Evolutionary conservation across 2,797 vertebrate genomes (phyloP).

Genomic region (Hippopotamyrus pictus): DNA sequence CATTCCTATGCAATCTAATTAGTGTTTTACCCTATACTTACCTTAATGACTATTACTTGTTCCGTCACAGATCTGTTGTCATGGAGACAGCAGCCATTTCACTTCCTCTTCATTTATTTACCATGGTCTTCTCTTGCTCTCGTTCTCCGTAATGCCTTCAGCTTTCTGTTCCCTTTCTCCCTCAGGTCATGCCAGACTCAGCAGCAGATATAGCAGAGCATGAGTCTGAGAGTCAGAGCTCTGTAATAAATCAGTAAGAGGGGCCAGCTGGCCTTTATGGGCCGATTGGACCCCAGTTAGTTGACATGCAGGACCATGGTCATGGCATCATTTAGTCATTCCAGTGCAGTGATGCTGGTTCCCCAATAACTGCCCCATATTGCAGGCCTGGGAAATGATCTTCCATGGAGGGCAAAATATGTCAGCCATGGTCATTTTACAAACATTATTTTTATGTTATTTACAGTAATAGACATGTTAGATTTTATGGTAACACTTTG

Average conservation of each 20-base stretch:
- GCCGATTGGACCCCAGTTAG: background rate
- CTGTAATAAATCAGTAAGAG: background rate
- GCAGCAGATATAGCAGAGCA: background rate
- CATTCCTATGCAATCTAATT: background rate
- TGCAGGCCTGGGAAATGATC: background rate
- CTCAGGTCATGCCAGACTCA: background rate
- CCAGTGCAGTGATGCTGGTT: background rate
- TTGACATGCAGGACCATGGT: background rate
- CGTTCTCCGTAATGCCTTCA: background rate
- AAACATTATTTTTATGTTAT: background rate
- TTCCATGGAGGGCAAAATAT: background rate
- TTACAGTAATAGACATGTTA: background rate
- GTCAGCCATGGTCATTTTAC: background rate
- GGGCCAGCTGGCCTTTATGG: background rate
- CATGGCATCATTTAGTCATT: background rate
- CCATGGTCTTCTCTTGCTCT: background rate
- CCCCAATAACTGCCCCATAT: background rate
- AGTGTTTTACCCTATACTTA: background rate
- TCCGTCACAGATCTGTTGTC: background rate
- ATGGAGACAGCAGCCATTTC: slow-evolving; percentile 4
- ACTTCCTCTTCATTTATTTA: background rate
- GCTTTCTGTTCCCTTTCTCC: background rate
- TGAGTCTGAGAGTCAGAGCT: background rate
- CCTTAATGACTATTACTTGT: background rate
- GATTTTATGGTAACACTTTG: background rate